These are phyloP conservation scores for Uropsilus gracilis DNA, from an alignment of 2,113 vertebrate genomes.

Conservation along the genomic window DNA sequence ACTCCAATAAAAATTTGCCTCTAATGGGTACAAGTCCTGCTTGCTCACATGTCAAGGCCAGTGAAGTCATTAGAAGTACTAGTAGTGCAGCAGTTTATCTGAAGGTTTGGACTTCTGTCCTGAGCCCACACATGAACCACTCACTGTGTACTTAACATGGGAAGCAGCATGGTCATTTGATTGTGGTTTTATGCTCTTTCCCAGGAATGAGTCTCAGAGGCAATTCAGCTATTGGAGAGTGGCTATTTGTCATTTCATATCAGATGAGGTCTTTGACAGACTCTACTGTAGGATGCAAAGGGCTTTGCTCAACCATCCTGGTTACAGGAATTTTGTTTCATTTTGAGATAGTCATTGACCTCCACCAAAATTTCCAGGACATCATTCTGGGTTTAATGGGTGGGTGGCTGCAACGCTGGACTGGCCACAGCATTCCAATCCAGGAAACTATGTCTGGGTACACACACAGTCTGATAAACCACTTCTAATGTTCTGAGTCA, in stretches of 20 bases:
- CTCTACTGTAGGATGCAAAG: neutral
- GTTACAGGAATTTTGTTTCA: neutral
- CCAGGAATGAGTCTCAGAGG: slow-evolving; percentile 38
- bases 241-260: slow-evolving; percentile 33
- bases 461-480: neutral
- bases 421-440: slow-evolving; percentile 47
- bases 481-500: slow-evolving; percentile 36
- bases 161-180: neutral
- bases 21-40: slow-evolving; percentile 50
- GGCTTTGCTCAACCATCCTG: neutral
- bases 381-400: neutral
- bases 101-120: slow-evolving; percentile 50
- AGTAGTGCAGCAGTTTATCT: neutral
- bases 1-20: slow-evolving; percentile 58
- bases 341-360: slow-evolving; percentile 23
- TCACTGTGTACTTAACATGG: slow-evolving; percentile 23
- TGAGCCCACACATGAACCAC: slow-evolving; percentile 55
- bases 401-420: neutral
- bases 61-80: slow-evolving; percentile 31
- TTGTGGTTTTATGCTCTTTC: slow-evolving; percentile 62
- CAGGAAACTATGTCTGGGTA: slow-evolving; percentile 8
- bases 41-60: slow-evolving; percentile 65
- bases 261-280: slow-evolving; percentile 24
- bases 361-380: slow-evolving; percentile 4
- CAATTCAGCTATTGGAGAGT: neutral